Conservation (phyloP, 37 sponge, comb jelly and placozoan genomes). For the Eunapius fragilis region DNA sequence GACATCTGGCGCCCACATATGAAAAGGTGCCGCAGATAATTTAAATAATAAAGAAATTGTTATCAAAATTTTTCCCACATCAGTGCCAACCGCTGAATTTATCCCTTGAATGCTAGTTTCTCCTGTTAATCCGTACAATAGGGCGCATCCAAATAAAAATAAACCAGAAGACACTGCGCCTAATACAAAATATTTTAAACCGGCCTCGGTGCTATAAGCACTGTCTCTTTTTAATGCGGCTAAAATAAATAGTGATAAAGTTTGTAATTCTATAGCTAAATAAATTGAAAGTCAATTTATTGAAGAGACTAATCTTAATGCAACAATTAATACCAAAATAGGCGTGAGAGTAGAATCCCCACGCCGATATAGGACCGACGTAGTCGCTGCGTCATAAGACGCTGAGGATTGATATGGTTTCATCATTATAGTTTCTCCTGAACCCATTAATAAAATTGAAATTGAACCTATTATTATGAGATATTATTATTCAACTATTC, state of each 20-base stretch:
- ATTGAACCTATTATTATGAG: constrained; percentile 53
- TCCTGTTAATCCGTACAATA: constrained; percentile 69
- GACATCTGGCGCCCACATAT: constrained; percentile 84
- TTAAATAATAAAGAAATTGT: constrained; percentile 74
- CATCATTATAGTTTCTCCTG: constrained; percentile 7
- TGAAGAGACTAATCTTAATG: constrained; percentile 60
- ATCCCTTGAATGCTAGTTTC: constrained; percentile 61
- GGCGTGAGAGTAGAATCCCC: not conserved
- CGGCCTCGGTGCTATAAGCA: constrained; percentile 64
- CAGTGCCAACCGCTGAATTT: constrained; percentile 16
- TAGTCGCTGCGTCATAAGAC: too few relatives aligned
- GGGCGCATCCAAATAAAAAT: constrained; percentile 70
- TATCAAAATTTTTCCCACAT: constrained; percentile 52
- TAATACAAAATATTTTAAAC: constrained; percentile 74
- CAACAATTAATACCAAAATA: not conserved
- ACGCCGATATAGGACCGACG: too few relatives aligned
- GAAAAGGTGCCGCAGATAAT: constrained; percentile 70
- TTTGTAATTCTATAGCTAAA: constrained; percentile 70
- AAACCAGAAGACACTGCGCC: constrained; percentile 71
- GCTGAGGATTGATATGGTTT: constrained; percentile 4
- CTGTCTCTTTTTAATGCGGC: constrained; percentile 56
- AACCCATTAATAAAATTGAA: constrained; percentile 56
- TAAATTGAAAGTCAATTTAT: constrained; percentile 71
- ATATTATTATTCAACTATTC: constrained; percentile 45
- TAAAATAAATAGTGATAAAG: constrained; percentile 66